Conservation (phyloP, 2,888 invertebrate genomes). For the Dolichopus griseipennis region DNA sequence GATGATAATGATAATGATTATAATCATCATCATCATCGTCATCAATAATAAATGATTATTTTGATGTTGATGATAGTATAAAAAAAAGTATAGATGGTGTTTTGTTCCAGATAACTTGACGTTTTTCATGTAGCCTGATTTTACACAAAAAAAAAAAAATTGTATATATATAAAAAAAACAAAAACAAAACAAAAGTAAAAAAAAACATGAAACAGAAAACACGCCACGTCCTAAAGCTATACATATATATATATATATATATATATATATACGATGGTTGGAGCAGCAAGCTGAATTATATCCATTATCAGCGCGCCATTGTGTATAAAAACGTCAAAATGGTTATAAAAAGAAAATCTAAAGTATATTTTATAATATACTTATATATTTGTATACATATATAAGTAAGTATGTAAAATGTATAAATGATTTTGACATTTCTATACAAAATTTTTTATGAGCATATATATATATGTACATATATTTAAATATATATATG, state of each 20-base stretch:
- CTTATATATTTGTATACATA: neutral
- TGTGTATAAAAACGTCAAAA: too few species aligned
- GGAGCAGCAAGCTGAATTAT: too few species aligned
- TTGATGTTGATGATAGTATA: neutral
- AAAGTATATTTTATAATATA: neutral
- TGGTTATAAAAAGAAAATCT: too few species aligned
- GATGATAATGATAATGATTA: neutral
- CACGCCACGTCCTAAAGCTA: constrained; percentile 1
- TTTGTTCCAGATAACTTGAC: neutral
- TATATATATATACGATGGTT: too few species aligned
- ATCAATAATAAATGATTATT: neutral
- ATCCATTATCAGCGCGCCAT: neutral
- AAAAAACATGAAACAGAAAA: neutral
- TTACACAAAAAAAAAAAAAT: neutral
- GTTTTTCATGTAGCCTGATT: neutral
- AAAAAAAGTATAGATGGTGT: neutral
- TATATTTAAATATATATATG: neutral
- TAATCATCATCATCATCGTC: too few species aligned
- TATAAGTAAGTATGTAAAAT: neutral
- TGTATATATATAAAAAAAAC: too few species aligned
- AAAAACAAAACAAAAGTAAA: neutral
- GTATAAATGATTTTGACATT: neutral
- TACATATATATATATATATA: too few species aligned
- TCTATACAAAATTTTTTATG: neutral
- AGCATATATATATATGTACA: neutral